A percentile compares a stretch with the other conserved stretches of the same genome.
Evolutionary conservation across 1,140 invertebrate genomes (phyloP).

Genomic region (Ditylenchus dipsaci): DNA sequence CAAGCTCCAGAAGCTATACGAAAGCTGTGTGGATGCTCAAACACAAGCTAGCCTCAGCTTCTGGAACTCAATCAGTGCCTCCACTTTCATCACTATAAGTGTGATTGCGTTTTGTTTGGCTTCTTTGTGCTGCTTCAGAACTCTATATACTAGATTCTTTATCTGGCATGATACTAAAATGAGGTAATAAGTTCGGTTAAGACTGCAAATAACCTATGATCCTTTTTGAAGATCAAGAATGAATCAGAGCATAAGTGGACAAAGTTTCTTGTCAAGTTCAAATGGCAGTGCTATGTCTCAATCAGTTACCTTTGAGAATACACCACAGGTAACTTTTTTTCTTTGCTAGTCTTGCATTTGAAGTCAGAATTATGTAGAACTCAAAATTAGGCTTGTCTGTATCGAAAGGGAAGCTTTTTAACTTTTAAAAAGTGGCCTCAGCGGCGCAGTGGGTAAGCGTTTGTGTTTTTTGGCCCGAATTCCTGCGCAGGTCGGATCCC

Average conservation of each 20-base stretch:
- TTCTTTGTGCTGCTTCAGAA: slow-evolving; percentile 37
- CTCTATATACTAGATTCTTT: slow-evolving; percentile 46
- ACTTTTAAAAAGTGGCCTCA: no score
- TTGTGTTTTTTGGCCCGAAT: no score
- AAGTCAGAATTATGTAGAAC: no score
- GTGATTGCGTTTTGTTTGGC: slow-evolving; percentile 20
- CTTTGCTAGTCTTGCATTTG: no score
- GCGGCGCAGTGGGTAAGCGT: no score
- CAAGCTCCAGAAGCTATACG: slow-evolving; percentile 5
- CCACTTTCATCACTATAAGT: slow-evolving; percentile 32
- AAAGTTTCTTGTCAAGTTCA: slow-evolving; percentile 46
- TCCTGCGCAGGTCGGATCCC: no score
- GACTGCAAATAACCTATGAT: not conserved
- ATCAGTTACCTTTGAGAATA: slow-evolving; percentile 4
- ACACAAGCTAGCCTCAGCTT: slow-evolving; percentile 35
- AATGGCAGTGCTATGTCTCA: slow-evolving; percentile 18
- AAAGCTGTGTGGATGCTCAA: slow-evolving; percentile 40
- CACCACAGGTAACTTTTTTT: no score
- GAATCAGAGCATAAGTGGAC: slow-evolving; percentile 55
- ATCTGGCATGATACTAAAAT: slow-evolving; percentile 47
- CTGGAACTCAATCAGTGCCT: slow-evolving; percentile 40
- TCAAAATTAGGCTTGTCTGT: no score
- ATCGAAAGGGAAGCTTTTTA: no score
- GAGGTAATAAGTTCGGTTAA: not conserved
- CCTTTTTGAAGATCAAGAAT: slow-evolving; percentile 35